Conservation (phyloP, 2,888 invertebrate genomes). For the Nipponacmea schrenckii region DNA sequence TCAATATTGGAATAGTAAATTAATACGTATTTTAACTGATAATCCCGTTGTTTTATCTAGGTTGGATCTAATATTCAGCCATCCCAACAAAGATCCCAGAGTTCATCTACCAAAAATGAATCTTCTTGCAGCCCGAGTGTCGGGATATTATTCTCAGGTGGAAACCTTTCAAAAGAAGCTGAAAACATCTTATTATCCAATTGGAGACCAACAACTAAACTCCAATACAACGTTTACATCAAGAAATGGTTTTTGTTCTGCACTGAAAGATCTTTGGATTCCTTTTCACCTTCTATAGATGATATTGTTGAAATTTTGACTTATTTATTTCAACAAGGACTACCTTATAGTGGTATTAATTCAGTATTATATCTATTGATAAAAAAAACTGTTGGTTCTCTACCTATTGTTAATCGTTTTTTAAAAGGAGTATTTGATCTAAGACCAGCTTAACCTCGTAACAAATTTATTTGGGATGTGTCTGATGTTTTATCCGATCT, state of each 20-base stretch:
- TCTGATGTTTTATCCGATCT: slow-evolving; percentile 6
- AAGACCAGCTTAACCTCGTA: slow-evolving; percentile 17
- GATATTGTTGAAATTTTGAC: not conserved
- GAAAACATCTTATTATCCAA: not conserved
- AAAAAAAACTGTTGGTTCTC: not conserved
- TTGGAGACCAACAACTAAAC: not conserved
- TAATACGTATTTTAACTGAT: slow-evolving; percentile 12
- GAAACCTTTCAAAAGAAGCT: not conserved
- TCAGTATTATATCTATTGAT: not conserved
- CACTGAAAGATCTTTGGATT: not conserved
- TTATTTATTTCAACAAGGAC: not conserved
- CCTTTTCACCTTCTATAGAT: not conserved
- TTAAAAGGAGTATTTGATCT: slow-evolving; percentile 26
- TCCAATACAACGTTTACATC: not conserved
- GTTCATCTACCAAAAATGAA: slow-evolving; percentile 1
- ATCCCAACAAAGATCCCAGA: not conserved
- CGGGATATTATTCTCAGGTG: not conserved
- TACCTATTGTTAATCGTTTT: slow-evolving; percentile 13
- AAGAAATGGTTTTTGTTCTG: not conserved
- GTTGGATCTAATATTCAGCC: not conserved
- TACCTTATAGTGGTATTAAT: not conserved
- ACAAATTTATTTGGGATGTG: slow-evolving; percentile 12
- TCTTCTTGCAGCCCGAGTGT: not conserved
- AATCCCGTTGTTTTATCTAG: not conserved
- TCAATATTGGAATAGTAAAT: slow-evolving; percentile 22